Conservation (phyloP, 2,113 vertebrate genomes). For the Polyodon spathula region DNA sequence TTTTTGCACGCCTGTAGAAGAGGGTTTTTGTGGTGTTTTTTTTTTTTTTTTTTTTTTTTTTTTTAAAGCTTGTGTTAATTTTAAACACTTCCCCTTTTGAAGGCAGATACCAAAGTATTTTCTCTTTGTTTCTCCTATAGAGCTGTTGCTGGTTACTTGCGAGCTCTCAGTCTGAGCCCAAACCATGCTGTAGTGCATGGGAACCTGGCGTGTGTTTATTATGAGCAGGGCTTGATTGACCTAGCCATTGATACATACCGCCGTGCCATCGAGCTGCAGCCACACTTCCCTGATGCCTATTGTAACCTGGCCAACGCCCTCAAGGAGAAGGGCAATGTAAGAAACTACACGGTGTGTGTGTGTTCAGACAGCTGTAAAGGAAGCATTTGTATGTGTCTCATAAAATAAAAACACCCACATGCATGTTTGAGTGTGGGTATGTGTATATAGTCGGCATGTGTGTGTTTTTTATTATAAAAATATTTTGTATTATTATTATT, state of each 20-base stretch:
- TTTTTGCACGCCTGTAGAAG: too few species aligned
- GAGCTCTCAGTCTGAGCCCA: conserved; percentile 90
- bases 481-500: too few species aligned
- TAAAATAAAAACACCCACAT: too few species aligned
- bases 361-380: background rate
- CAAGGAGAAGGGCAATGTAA: conserved; percentile 98
- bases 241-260: conserved; percentile 96
- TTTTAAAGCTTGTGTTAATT: too few species aligned
- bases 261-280: conserved; percentile 91
- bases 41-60: too few species aligned
- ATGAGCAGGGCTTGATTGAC: conserved; percentile 95
- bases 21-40: too few species aligned
- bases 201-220: conserved; percentile 96
- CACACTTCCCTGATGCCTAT: conserved; percentile 95
- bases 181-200: conserved; percentile 96
- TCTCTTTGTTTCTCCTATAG: conserved; percentile 47
- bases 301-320: conserved; percentile 96
- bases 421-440: background rate
- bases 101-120: background rate
- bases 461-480: too few species aligned
- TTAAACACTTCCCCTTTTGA: background rate
- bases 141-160: conserved; percentile 91
- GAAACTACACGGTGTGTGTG: conserved; percentile 26
- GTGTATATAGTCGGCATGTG: background rate
- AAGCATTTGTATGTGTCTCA: too few species aligned